These are phyloP conservation scores for Ptyas mucosa DNA, from an alignment of 2,113 vertebrate genomes.

Conservation along the genomic window DNA sequence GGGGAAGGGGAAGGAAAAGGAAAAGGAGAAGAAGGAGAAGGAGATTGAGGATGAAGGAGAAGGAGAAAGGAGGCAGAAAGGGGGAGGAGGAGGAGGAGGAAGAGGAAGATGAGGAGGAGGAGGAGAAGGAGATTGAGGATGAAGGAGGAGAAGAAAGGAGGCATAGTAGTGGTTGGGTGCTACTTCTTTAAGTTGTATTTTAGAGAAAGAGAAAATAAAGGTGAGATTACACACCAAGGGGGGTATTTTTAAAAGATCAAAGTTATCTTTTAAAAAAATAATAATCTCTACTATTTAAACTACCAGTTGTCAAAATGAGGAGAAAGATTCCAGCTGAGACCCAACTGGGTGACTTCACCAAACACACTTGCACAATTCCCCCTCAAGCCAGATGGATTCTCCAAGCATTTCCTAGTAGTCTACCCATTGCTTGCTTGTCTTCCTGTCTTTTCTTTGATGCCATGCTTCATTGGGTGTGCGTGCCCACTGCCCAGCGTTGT, in stretches of 20 bases:
- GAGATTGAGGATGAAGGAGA: too few relatives aligned
- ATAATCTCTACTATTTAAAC: background rate
- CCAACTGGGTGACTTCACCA: background rate
- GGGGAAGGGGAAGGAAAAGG: rapidly evolving
- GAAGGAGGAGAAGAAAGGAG: background rate
- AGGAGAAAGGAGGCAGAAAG: too few relatives aligned
- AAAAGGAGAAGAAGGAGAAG: too few relatives aligned
- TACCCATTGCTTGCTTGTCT: background rate
- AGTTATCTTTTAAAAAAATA: conserved; percentile 6
- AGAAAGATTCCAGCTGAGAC: conserved; percentile 16
- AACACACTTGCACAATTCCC: background rate
- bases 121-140: background rate
- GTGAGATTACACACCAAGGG: conserved; percentile 38
- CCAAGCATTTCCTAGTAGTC: background rate
- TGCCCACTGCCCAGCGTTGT: background rate
- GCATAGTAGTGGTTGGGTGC: conserved; percentile 17
- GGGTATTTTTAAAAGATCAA: conserved; percentile 18
- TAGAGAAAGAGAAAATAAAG: background rate
- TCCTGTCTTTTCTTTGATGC: background rate
- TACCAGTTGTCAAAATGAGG: background rate
- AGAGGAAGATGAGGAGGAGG: too few relatives aligned
- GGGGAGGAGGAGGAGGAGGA: too few relatives aligned
- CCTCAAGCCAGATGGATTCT: background rate
- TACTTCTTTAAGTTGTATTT: conserved; percentile 44
- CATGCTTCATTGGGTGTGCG: background rate